Conservation (phyloP, 2,888 invertebrate species). For the Scotopteryx bipunctaria region DNA sequence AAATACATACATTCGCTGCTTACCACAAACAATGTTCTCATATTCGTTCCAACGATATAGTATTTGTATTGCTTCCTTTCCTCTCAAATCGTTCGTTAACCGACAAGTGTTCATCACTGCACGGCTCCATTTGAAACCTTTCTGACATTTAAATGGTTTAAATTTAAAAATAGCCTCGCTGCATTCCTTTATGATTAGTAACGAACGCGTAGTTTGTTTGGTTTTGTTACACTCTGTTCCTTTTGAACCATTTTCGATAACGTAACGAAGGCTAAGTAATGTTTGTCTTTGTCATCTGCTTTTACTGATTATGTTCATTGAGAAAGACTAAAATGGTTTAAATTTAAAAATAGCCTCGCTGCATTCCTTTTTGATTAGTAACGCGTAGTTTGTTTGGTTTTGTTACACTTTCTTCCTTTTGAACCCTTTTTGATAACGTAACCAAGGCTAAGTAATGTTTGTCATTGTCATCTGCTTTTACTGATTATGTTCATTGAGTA, state of each 20-base stretch:
- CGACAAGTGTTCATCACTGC: slow-evolving; percentile 22
- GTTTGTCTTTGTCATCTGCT: too few relatives aligned
- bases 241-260: slow-evolving; percentile 11
- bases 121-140: slow-evolving; percentile 29
- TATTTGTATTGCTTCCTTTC: neutral
- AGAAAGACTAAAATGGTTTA: slow-evolving; percentile 5
- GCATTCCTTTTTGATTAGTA: slow-evolving; percentile 43
- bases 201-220: slow-evolving; percentile 28
- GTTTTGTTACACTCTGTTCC: slow-evolving; percentile 23
- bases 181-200: slow-evolving; percentile 43
- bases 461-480: too few relatives aligned
- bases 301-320: slow-evolving; percentile 5
- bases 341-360: too few relatives aligned
- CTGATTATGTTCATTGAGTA: slow-evolving; percentile 6
- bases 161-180: slow-evolving; percentile 44
- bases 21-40: neutral
- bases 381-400: slow-evolving; percentile 28
- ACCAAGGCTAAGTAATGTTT: neutral
- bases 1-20: neutral
- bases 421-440: neutral
- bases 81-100: slow-evolving; percentile 30
- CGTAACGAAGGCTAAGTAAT: neutral
- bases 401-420: slow-evolving; percentile 23
- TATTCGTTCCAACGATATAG: neutral
- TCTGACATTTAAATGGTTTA: slow-evolving; percentile 40